These are phyloP conservation scores for Ptychobarbus kaznakovi DNA, from an alignment of 2,797 vertebrate genomes.

Conservation along the genomic window DNA sequence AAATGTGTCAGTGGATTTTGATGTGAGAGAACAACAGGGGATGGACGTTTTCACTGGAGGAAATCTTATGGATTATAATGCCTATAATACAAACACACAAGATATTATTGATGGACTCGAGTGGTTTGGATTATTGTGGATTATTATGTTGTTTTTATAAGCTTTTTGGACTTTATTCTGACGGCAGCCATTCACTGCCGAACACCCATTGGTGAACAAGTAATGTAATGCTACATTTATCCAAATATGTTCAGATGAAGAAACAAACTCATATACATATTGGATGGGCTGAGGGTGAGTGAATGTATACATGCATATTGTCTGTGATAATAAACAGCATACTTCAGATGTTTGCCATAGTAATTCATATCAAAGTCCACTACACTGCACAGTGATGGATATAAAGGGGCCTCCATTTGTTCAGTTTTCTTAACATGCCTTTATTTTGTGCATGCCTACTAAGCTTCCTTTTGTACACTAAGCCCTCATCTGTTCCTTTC, in stretches of 20 bases:
- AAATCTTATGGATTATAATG: neutral
- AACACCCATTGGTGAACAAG: neutral
- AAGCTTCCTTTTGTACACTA: neutral
- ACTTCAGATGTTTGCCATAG: neutral
- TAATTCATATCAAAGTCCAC: neutral
- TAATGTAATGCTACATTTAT: neutral
- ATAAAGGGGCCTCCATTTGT: constrained; percentile 10
- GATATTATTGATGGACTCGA: neutral
- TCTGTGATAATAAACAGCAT: neutral
- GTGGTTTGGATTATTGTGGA: neutral
- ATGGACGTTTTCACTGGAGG: neutral
- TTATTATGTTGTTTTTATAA: no score
- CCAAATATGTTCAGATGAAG: neutral
- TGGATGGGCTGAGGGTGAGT: neutral
- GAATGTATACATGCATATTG: neutral
- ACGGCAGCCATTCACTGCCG: neutral
- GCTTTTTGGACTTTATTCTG: neutral
- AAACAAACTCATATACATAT: neutral
- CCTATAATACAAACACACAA: neutral
- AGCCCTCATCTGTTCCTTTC: neutral
- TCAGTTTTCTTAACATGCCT: constrained; percentile 3
- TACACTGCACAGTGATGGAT: neutral
- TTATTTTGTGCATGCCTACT: neutral
- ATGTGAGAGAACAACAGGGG: no score
- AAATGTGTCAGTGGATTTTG: neutral